Evolutionary conservation across 2,797 vertebrate genomes (phyloP).

Genomic region (Ceryle rudis): DNA sequence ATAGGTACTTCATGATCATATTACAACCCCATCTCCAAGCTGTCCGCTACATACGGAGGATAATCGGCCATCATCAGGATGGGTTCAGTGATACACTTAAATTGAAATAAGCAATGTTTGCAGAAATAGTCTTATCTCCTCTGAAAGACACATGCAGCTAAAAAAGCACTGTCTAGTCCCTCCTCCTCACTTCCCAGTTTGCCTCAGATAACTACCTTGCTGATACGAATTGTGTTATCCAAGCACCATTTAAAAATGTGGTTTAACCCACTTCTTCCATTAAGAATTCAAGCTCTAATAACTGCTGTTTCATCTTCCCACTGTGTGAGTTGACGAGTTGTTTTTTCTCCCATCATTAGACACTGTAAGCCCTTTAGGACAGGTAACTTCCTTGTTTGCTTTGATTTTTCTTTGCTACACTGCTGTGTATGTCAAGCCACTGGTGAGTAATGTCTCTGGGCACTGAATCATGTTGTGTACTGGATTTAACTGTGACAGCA

Average conservation of each 20-base stretch:
- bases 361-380: neutral
- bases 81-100: neutral
- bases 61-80: neutral
- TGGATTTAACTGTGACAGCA: neutral
- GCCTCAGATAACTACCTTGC: neutral
- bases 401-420: constrained; percentile 35
- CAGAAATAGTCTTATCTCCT: neutral
- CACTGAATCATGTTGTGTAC: neutral
- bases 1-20: neutral
- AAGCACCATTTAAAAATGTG: neutral
- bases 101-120: neutral
- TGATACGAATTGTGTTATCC: neutral
- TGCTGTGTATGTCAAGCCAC: neutral
- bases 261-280: neutral
- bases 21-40: neutral
- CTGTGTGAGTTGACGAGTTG: neutral
- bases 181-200: neutral
- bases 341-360: constrained; percentile 9
- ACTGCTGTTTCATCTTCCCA: neutral
- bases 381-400: constrained; percentile 25
- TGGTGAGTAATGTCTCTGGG: constrained; percentile 24
- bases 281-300: neutral
- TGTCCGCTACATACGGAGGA: neutral
- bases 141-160: neutral
- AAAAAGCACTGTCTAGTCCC: neutral